Evolutionary conservation across 2,888 invertebrate species (phyloP), one percentile per base, ranked within the genome.

Genomic region (Drosophila eohydei): DNA sequence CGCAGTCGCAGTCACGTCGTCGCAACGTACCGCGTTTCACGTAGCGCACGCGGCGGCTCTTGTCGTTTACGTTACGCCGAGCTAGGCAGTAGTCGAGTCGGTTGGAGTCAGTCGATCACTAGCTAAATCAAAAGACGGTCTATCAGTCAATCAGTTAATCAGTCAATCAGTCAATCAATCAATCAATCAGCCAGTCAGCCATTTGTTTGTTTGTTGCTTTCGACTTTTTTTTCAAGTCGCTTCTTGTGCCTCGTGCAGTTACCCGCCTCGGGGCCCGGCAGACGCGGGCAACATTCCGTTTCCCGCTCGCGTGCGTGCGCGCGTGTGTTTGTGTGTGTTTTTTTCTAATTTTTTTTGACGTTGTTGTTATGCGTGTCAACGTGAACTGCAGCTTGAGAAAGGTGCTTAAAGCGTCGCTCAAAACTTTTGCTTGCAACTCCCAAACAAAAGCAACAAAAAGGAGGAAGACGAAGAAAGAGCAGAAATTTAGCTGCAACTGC

Each of bases 1-100:
- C 84, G 81, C 88, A 85, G 84, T 85, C 84, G 84, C 84, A 85
- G 88, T 88, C 84, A 86, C 89, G 87, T 86, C 88, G 84, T 88
- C 87, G 86, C 84, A 85, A 85, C 84, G 87, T 83, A 74, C 59
- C 87, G 84, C 87, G 87, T 86, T 77, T 56, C 59, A 81, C 74
- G 74, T 73, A 73, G 78, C 78, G 76, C 76, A 74, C 88, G 77
- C 85, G 88, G 82, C 80, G 85, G 78, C 83, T 82, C 60, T 68
- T 68, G 72, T 77, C 77, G 72, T 75, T 69, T 58, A 70, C 80
- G 71, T 75, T 66, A 73, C 69, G 32, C 71, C 50, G 41, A 46
- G 56, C 57, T n/a, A 55, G 36, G 63, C 41, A 60, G 32, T 64
- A 4, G 46, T 46, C n/a, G 55, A 62, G n/a, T 54, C 32, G 61